Percentiles rank a stretch among this genome's conserved stretches.
These are phyloP conservation scores for Brachypteracias leptosomus DNA, from an alignment of 2,113 vertebrate genomes.

Conservation along the genomic window DNA sequence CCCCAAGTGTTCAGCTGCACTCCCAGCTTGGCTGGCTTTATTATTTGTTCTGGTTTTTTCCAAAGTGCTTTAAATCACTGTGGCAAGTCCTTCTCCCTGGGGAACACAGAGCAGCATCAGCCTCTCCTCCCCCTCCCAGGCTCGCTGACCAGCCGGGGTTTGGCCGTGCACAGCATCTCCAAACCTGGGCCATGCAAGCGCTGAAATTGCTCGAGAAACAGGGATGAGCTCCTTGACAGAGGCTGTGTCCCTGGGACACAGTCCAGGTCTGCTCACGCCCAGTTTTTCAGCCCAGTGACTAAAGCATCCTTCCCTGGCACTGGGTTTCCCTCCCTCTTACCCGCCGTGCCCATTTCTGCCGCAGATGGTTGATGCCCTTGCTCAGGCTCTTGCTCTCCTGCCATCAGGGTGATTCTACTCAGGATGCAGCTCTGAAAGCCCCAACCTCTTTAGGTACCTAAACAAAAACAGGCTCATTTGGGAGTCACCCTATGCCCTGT, in stretches of 20 bases:
- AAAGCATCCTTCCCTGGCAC: not conserved
- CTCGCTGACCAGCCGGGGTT: rapidly evolving
- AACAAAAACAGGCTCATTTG: not conserved
- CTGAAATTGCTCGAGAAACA: not conserved
- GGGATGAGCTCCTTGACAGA: not conserved
- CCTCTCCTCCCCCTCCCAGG: too few species aligned
- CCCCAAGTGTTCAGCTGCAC: not conserved
- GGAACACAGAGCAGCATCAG: rapidly evolving
- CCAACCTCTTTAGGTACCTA: rapidly evolving
- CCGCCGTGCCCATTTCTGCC: rapidly evolving
- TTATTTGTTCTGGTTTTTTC: not conserved
- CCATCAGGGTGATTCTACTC: rapidly evolving
- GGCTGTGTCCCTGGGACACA: not conserved
- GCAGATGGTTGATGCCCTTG: rapidly evolving
- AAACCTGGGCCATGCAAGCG: rapidly evolving
- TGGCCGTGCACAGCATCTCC: rapidly evolving
- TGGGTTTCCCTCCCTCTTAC: rapidly evolving
- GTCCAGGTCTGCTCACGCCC: not conserved
- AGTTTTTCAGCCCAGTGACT: not conserved
- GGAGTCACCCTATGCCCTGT: not conserved
- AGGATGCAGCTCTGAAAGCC: not conserved
- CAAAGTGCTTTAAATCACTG: constrained; percentile 22
- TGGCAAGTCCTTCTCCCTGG: not conserved
- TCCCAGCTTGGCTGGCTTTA: not conserved
- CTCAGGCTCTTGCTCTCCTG: not conserved